phyloP scores from a whole-genome alignment of 2,797 vertebrate species.

The Micromesistius poutassou region DNA sequence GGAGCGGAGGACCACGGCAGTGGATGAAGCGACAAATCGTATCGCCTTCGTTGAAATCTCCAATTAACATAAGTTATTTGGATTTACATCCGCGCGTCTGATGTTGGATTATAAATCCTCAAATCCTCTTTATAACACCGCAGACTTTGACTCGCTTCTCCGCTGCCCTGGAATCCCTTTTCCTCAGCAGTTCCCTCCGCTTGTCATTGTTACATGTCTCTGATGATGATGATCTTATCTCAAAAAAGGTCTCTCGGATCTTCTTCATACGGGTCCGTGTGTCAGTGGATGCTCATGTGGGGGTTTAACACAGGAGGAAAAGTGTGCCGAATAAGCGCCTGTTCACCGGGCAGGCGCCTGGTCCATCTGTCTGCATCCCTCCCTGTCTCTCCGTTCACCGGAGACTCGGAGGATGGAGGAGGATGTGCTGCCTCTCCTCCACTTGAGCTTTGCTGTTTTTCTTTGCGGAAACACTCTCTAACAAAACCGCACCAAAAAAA shows the following conservation, averaged over 20 bases:
- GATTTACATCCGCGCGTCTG: constrained; percentile 59
- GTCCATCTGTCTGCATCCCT: constrained; percentile 27
- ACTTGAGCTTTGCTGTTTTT: neutral
- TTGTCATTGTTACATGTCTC: constrained; percentile 51
- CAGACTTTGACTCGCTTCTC: constrained; percentile 56
- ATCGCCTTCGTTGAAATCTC: constrained; percentile 55
- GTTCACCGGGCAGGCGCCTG: constrained; percentile 45
- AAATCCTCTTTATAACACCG: constrained; percentile 59
- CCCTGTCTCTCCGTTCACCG: constrained; percentile 30
- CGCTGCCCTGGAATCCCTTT: constrained; percentile 41
- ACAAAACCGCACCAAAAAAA: neutral
- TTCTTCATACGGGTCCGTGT: constrained; percentile 39
- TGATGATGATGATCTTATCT: constrained; percentile 34
- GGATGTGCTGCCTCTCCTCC: neutral
- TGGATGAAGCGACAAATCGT: constrained; percentile 46
- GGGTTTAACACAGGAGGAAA: constrained; percentile 48
- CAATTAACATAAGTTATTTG: constrained; percentile 64
- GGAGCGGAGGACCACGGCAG: constrained; percentile 11
- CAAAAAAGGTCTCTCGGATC: constrained; percentile 27
- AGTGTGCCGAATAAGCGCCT: constrained; percentile 44
- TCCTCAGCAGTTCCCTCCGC: constrained; percentile 35
- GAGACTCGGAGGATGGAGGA: neutral
- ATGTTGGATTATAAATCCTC: constrained; percentile 64
- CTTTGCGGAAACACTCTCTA: neutral
- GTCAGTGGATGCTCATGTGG: constrained; percentile 27